A percentile compares a stretch with the other conserved stretches of the same genome.
These are phyloP conservation scores for Cartodere bifasciata DNA, from an alignment of 2,888 invertebrate genomes.

Conservation along the genomic window DNA sequence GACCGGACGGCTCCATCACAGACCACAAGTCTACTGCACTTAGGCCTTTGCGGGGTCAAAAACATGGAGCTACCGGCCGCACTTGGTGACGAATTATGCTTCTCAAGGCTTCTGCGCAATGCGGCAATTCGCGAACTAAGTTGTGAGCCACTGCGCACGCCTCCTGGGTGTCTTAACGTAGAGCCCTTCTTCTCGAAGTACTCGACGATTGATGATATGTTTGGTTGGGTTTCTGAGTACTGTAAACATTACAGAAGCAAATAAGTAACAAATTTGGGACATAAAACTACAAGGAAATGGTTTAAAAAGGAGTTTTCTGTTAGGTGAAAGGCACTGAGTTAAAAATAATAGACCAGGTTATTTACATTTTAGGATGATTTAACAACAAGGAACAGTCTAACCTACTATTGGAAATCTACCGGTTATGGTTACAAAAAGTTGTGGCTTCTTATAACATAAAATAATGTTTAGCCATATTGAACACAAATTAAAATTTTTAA, in stretches of 20 bases:
- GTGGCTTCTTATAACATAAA: too few species aligned
- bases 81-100: constrained; percentile 19
- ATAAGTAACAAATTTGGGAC: too few species aligned
- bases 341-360: too few species aligned
- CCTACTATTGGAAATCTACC: too few species aligned
- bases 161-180: constrained; percentile 39
- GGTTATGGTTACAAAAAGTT: too few species aligned
- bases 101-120: constrained; percentile 28
- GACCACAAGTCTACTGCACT: constrained; percentile 55
- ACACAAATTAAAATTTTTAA: too few species aligned
- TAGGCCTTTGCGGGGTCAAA: constrained; percentile 29
- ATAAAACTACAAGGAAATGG: too few species aligned
- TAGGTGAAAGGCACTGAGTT: too few species aligned
- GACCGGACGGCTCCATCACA: constrained; percentile 81
- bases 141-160: constrained; percentile 30
- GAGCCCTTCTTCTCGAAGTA: constrained; percentile 74
- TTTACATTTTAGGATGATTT: too few species aligned
- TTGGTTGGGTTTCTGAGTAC: constrained; percentile 44
- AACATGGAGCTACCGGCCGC: constrained; percentile 12
- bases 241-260: constrained; percentile 34
- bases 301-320: too few species aligned
- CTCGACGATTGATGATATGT: constrained; percentile 75
- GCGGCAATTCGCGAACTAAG: constrained; percentile 31
- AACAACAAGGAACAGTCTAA: too few species aligned
- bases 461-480: too few species aligned